Conservation (phyloP, 2,888 invertebrate species). For the Phengaris arion region DNA sequence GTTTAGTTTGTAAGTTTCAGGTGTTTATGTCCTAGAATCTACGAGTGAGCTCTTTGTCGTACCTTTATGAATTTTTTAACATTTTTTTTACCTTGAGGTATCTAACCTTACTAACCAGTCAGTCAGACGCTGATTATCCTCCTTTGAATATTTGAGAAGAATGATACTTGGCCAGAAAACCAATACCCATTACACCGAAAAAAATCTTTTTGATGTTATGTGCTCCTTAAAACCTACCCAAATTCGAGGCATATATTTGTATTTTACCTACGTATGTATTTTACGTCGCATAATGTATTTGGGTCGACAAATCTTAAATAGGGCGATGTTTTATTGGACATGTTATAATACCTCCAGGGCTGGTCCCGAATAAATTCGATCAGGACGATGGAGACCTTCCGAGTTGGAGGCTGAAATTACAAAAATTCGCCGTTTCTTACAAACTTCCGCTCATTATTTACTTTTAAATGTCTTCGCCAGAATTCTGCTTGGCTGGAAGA, state of each 20-base stretch:
- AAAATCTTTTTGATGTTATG: constrained; percentile 11
- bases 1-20: neutral
- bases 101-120: neutral
- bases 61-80: no score
- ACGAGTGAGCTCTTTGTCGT: no score
- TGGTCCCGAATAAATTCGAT: constrained; percentile 12
- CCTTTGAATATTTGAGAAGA: neutral
- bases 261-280: constrained; percentile 1
- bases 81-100: no score
- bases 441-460: neutral
- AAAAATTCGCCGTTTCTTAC: constrained; percentile 5
- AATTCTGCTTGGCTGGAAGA: neutral
- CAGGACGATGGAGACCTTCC: constrained; percentile 11
- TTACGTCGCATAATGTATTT: constrained; percentile 4
- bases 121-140: neutral
- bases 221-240: neutral
- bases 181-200: neutral
- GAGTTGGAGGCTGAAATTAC: neutral
- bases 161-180: neutral
- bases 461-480: neutral
- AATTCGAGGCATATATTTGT: neutral
- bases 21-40: neutral
- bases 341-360: constrained; percentile 17
- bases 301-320: constrained; percentile 19
- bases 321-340: constrained; percentile 10